Evolutionary conservation across 2,888 invertebrate species (phyloP).

Genomic region (Trilocha varians): DNA sequence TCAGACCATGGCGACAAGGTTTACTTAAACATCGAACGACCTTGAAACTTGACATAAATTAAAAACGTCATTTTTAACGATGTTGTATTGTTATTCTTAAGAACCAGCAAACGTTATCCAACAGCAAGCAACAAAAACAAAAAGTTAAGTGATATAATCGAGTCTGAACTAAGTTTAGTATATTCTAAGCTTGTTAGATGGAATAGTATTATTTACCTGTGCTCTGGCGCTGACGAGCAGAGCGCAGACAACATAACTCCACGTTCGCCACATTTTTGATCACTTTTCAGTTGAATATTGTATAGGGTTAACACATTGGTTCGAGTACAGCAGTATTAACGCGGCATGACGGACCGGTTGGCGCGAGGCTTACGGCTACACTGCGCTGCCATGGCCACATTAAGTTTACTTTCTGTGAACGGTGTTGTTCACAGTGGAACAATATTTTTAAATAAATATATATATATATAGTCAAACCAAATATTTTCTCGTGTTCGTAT

Average conservation of each 20-base stretch:
- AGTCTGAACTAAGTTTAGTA: background rate
- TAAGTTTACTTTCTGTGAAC: constrained; percentile 63
- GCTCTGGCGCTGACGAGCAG: constrained; percentile 37
- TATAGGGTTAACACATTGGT: constrained; percentile 25
- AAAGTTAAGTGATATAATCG: background rate
- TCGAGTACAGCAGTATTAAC: constrained; percentile 38
- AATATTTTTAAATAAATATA: background rate
- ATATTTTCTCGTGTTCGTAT: too few relatives aligned
- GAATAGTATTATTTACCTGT: constrained; percentile 35
- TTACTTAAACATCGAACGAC: background rate
- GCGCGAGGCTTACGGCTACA: constrained; percentile 52
- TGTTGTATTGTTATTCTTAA: background rate
- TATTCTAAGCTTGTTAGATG: background rate
- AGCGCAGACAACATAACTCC: constrained; percentile 38
- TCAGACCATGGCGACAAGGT: background rate
- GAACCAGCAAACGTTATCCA: background rate
- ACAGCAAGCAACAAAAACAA: background rate
- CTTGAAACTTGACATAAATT: background rate
- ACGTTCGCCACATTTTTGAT: constrained; percentile 45
- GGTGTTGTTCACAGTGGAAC: constrained; percentile 45
- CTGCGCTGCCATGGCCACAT: constrained; percentile 42
- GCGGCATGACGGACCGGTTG: constrained; percentile 53
- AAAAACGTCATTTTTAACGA: background rate
- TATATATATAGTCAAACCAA: background rate
- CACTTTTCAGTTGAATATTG: constrained; percentile 27